Percentiles rank a stretch among this genome's conserved stretches.
These are phyloP conservation scores for Phenganax stokvisi DNA, from an alignment of 92 coral and sea anemone genomes.

Conservation along the genomic window DNA sequence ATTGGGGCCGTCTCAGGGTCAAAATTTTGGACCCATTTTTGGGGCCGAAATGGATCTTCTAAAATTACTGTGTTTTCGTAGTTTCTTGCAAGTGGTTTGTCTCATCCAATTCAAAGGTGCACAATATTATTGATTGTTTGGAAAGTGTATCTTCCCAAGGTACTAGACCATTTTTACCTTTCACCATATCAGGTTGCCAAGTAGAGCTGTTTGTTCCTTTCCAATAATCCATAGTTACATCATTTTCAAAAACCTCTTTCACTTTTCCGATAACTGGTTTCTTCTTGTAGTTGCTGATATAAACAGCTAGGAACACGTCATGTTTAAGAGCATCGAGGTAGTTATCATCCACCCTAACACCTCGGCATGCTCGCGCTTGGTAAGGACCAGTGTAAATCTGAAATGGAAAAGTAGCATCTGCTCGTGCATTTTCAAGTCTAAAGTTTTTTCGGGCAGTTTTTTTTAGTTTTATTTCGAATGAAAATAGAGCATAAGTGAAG, in stretches of 20 bases:
- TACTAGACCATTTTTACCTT: neutral
- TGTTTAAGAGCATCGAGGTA: neutral
- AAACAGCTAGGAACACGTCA: conserved; percentile 12
- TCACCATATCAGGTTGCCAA: conserved; percentile 8
- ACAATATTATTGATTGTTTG: neutral
- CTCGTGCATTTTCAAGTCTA: no score
- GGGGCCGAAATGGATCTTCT: neutral
- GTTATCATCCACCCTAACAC: neutral
- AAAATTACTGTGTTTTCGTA: conserved; percentile 10
- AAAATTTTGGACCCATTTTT: conserved; percentile 3
- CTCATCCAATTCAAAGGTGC: conserved; percentile 10
- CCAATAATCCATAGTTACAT: neutral
- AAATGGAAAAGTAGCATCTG: no score
- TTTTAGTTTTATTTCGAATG: no score
- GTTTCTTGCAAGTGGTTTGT: neutral
- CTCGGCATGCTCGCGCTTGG: neutral
- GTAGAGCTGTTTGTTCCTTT: neutral
- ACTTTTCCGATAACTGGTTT: conserved; percentile 14
- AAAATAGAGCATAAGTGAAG: no score
- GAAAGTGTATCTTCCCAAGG: conserved; percentile 1
- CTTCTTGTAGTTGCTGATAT: conserved; percentile 14
- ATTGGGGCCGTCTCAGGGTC: conserved; percentile 4
- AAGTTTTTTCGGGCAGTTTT: no score
- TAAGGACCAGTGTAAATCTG: conserved; percentile 15
- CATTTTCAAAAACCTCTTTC: neutral